These are phyloP conservation scores for Diplazon laetatorius DNA, from an alignment of 2,888 invertebrate genomes.

Conservation along the genomic window DNA sequence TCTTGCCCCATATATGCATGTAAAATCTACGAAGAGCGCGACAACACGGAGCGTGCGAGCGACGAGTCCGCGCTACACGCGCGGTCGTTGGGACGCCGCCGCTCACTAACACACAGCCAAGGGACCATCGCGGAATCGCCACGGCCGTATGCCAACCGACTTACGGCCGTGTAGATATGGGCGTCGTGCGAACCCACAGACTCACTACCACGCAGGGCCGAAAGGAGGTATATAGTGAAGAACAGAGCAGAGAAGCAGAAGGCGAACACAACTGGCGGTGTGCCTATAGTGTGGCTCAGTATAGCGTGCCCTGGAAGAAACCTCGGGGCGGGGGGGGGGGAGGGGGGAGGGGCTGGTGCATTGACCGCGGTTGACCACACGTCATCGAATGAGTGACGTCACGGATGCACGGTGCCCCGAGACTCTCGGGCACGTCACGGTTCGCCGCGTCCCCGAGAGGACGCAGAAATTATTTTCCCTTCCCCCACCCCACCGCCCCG, in stretches of 20 bases:
- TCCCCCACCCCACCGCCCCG: not conserved
- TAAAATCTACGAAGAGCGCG: conserved; percentile 3
- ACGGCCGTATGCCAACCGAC: not conserved
- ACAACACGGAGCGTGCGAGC: conserved; percentile 11
- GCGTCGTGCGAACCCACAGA: not conserved
- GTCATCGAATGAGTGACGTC: conserved; percentile 82
- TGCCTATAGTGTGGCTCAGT: conserved; percentile 25
- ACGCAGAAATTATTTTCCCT: conserved; percentile 51
- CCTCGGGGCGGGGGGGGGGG: too few relatives aligned
- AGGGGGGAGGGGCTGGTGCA: too few relatives aligned
- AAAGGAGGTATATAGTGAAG: conserved; percentile 19
- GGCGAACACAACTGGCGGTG: conserved; percentile 28
- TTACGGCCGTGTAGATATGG: not conserved
- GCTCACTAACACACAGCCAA: not conserved
- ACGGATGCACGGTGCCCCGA: conserved; percentile 69
- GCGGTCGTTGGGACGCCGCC: not conserved
- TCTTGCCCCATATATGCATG: not conserved
- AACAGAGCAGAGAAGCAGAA: conserved; percentile 36
- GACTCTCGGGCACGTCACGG: conserved; percentile 73
- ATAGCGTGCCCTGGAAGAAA: conserved; percentile 76
- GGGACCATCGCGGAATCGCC: not conserved
- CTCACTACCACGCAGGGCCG: not conserved
- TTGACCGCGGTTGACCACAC: conserved; percentile 83
- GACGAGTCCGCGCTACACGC: conserved; percentile 27
- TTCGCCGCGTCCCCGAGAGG: conserved; percentile 66